These are phyloP conservation scores for Drosophila merina DNA, from an alignment of 2,888 invertebrate genomes.

Conservation along the genomic window DNA sequence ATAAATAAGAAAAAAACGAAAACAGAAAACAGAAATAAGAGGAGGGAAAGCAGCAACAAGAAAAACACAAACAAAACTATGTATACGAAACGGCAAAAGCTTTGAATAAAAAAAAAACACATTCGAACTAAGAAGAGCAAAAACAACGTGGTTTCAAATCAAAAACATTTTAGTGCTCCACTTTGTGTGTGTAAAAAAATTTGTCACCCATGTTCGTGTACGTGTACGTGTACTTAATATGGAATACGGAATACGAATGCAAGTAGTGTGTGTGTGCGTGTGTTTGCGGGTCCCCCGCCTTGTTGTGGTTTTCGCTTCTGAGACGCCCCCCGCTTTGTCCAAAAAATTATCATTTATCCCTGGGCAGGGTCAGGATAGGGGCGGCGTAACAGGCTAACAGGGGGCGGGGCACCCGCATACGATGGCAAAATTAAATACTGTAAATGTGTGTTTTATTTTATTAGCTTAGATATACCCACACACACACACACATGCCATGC, in stretches of 20 bases:
- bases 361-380: constrained; percentile 34
- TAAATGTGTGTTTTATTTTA: constrained; percentile 3
- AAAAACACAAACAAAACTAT: constrained; percentile 13
- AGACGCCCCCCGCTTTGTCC: constrained; percentile 42
- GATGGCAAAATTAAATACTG: neutral
- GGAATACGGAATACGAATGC: neutral
- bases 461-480: neutral
- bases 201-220: constrained; percentile 39
- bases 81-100: constrained; percentile 21
- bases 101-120: neutral
- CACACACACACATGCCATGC: no score
- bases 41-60: constrained; percentile 35
- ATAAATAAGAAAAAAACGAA: constrained; percentile 11
- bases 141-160: constrained; percentile 42
- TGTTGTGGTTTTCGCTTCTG: constrained; percentile 16
- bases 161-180: constrained; percentile 41
- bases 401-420: constrained; percentile 32
- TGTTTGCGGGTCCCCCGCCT: constrained; percentile 38
- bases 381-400: constrained; percentile 2
- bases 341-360: constrained; percentile 30
- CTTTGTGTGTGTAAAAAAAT: constrained; percentile 21
- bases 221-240: neutral
- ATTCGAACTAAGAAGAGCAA: constrained; percentile 11
- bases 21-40: constrained; percentile 15
- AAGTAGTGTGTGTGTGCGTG: constrained; percentile 8